Evolutionary conservation across 2,888 invertebrate genomes (phyloP).

Genomic region (Odontocolon sp.): DNA sequence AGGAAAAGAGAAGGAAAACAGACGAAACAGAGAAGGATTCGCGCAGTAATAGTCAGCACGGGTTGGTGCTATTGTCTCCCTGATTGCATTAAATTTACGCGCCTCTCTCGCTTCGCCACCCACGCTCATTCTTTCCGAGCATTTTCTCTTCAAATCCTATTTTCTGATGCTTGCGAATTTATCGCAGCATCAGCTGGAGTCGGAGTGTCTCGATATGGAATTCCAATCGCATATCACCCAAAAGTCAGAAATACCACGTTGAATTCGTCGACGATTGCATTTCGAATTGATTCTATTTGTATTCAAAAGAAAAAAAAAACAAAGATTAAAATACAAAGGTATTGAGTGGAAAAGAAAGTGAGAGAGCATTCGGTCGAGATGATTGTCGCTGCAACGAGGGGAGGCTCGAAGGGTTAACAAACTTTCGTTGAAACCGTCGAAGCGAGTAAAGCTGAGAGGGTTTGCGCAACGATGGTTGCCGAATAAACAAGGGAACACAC

Average conservation of each 20-base stretch:
- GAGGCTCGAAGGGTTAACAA: constrained; percentile 21
- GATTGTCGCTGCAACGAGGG: background rate
- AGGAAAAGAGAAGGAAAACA: constrained; percentile 19
- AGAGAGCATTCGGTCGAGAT: background rate
- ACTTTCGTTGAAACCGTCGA: constrained; percentile 1
- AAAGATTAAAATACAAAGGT: background rate
- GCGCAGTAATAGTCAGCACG: constrained; percentile 21
- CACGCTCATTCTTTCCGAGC: background rate
- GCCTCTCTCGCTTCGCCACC: constrained; percentile 33
- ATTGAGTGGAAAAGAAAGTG: background rate
- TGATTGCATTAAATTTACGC: constrained; percentile 55
- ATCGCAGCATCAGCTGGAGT: too few species aligned
- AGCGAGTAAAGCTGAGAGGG: constrained; percentile 8
- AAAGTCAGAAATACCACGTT: too few species aligned
- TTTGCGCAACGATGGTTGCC: constrained; percentile 17
- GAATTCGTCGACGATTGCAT: background rate
- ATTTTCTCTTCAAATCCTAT: constrained; percentile 34
- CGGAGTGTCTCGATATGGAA: background rate
- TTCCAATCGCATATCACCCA: too few species aligned
- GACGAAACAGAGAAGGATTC: background rate
- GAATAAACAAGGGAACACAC: constrained; percentile 32
- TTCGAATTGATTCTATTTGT: background rate
- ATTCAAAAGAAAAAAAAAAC: background rate
- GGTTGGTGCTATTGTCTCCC: constrained; percentile 39
- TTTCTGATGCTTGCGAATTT: constrained; percentile 28